phyloP scores from a whole-genome alignment of 2,888 invertebrate species.

The Morinoia aosen region DNA sequence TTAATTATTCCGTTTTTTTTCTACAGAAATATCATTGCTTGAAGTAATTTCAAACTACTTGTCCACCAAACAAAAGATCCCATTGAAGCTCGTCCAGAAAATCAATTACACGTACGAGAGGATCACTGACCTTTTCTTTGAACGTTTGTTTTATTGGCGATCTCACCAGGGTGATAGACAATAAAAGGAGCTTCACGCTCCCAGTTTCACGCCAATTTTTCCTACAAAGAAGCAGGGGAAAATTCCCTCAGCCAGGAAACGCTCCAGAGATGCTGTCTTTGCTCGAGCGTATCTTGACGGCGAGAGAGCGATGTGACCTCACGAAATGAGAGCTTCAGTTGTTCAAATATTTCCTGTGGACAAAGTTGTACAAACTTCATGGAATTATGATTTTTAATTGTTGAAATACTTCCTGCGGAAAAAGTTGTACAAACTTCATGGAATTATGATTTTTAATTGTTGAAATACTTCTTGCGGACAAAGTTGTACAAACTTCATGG shows the following conservation, averaged over 20 bases:
- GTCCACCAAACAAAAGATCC: neutral
- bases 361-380: no score
- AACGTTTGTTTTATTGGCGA: conserved; percentile 1
- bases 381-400: neutral
- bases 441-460: neutral
- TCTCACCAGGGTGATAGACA: neutral
- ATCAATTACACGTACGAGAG: neutral
- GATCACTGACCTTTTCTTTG: neutral
- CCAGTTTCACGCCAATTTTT: neutral
- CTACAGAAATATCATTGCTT: neutral
- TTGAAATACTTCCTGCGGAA: no score
- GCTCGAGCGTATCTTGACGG: neutral
- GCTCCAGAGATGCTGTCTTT: neutral
- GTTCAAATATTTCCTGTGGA: no score
- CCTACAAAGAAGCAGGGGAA: neutral
- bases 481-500: neutral
- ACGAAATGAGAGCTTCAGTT: neutral
- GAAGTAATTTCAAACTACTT: neutral
- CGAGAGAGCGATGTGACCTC: neutral
- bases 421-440: no score
- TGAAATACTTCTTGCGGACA: no score
- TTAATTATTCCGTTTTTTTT: neutral
- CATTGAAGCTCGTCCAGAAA: neutral
- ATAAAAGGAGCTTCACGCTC: neutral
- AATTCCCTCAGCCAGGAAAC: neutral